Percentiles rank a stretch among this genome's conserved stretches.
Evolutionary conservation across 1,140 invertebrate genomes (phyloP).

Genomic region (Himalopsyche phryganea): DNA sequence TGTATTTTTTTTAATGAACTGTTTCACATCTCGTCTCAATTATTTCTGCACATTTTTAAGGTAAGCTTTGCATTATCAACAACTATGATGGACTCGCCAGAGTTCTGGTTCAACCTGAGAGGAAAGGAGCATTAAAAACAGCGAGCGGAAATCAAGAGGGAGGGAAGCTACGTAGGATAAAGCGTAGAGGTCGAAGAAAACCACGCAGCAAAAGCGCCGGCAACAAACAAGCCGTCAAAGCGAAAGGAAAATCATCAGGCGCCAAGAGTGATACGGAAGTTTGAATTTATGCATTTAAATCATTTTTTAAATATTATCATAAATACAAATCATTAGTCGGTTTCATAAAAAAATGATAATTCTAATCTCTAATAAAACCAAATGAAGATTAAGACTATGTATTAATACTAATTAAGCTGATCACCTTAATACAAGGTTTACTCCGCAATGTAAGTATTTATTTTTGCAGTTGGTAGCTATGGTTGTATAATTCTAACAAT

Average conservation of each 20-base stretch:
- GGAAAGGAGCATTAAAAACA: conserved; percentile 39
- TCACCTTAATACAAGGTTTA: no score
- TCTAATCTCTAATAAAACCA: no score
- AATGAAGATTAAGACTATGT: no score
- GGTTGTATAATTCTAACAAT: no score
- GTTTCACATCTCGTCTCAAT: no score
- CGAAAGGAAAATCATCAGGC: conserved; percentile 35
- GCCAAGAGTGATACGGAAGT: conserved; percentile 50
- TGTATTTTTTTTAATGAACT: no score
- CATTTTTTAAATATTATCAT: no score
- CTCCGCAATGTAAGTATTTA: no score
- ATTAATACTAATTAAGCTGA: no score
- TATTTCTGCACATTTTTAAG: conserved; percentile 38
- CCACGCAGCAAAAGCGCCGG: conserved; percentile 47
- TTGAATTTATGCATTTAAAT: background rate
- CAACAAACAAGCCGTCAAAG: conserved; percentile 22
- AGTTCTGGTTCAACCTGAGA: conserved; percentile 44
- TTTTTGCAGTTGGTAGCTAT: no score
- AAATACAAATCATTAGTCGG: background rate
- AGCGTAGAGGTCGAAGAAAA: conserved; percentile 40
- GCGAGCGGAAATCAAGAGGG: conserved; percentile 36
- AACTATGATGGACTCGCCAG: conserved; percentile 52
- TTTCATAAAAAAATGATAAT: no score
- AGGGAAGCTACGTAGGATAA: conserved; percentile 37
- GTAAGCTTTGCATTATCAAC: conserved; percentile 49